Conservation (phyloP, 2,888 invertebrate genomes). For the Elegia similella region DNA sequence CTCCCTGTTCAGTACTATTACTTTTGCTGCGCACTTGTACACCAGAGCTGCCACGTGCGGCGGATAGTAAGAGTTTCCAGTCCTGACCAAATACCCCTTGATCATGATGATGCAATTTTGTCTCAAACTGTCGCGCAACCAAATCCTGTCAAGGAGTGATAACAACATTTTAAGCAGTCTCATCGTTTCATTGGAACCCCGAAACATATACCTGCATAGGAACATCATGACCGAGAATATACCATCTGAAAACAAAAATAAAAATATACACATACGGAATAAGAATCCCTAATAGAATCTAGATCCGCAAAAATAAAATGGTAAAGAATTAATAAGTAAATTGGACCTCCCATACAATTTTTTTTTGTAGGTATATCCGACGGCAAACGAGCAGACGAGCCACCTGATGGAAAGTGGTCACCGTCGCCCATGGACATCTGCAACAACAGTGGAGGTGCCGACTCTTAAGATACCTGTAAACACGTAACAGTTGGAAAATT, state of each 20-base stretch:
- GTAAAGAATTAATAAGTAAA: too few species aligned
- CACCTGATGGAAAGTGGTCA: too few species aligned
- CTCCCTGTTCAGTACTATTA: conserved; percentile 42
- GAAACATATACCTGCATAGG: conserved; percentile 64
- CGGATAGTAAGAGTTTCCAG: conserved; percentile 60
- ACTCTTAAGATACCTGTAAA: too few species aligned
- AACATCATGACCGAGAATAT: conserved; percentile 60
- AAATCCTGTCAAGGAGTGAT: conserved; percentile 54
- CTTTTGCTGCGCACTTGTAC: conserved; percentile 65
- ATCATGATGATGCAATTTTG: conserved; percentile 72
- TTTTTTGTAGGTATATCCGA: too few species aligned
- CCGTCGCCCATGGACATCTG: too few species aligned
- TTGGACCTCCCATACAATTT: too few species aligned
- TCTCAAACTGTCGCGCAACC: conserved; percentile 49
- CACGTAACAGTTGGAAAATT: too few species aligned
- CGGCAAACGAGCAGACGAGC: too few species aligned
- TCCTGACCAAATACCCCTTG: conserved; percentile 59
- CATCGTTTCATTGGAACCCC: conserved; percentile 55
- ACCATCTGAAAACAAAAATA: conserved; percentile 46
- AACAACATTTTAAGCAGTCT: conserved; percentile 53
- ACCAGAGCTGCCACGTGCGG: conserved; percentile 61
- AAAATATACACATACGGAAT: too few species aligned
- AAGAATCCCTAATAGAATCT: too few species aligned
- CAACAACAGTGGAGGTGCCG: too few species aligned
- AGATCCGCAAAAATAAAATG: too few species aligned